Percentiles rank a stretch among this genome's conserved stretches.
These are phyloP conservation scores for Habropoda laboriosa DNA, from an alignment of 1,140 invertebrate species.

Conservation along the genomic window DNA sequence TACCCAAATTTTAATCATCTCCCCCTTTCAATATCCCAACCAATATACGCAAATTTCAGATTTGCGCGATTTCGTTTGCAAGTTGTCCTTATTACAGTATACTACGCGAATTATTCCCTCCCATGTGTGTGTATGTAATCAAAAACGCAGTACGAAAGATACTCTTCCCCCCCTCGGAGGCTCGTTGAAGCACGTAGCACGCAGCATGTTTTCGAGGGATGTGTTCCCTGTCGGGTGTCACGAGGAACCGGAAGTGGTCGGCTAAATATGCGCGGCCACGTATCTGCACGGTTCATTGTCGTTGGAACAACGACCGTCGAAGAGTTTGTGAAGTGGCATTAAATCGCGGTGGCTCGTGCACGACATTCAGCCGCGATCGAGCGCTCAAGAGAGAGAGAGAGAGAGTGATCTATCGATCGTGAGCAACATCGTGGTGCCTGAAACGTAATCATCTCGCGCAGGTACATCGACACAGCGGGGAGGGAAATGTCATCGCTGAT, in stretches of 20 bases:
- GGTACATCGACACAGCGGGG: neutral
- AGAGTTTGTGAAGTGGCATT: slow-evolving; percentile 40
- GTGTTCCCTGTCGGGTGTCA: slow-evolving; percentile 35
- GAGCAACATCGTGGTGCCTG: neutral
- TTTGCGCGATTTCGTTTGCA: too few species aligned
- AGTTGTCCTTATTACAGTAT: too few species aligned
- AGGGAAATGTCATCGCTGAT: slow-evolving; percentile 55
- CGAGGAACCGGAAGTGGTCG: slow-evolving; percentile 71
- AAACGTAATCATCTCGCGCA: slow-evolving; percentile 31
- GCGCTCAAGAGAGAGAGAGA: slow-evolving; percentile 6
- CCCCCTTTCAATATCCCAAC: too few species aligned
- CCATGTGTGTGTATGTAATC: too few species aligned
- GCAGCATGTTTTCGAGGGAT: slow-evolving; percentile 52
- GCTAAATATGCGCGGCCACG: slow-evolving; percentile 66
- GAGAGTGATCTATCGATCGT: too few species aligned
- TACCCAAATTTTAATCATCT: too few species aligned
- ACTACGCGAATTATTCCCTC: too few species aligned
- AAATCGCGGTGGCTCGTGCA: slow-evolving; percentile 22
- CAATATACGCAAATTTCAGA: too few species aligned
- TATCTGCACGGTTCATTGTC: slow-evolving; percentile 64
- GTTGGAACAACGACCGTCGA: slow-evolving; percentile 56
- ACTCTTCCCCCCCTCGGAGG: neutral
- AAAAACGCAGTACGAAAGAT: neutral
- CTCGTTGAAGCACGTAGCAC: slow-evolving; percentile 23
- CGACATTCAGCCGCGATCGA: slow-evolving; percentile 47